Evolutionary conservation across 2,888 invertebrate genomes (phyloP), one percentile per base, ranked within the genome.

Genomic region (Melanostoma mellinum): DNA sequence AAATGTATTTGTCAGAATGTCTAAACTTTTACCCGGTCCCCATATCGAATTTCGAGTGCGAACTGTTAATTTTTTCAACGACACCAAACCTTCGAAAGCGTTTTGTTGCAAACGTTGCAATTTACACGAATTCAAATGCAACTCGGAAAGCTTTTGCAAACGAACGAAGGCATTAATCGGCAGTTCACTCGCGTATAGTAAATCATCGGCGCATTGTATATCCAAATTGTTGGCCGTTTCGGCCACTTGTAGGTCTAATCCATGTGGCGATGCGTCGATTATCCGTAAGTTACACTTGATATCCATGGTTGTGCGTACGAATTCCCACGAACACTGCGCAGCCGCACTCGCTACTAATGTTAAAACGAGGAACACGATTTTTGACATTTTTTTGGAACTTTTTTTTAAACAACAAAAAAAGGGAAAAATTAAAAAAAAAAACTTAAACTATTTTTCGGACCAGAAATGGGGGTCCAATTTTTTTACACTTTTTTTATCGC

Each of bases 41-140:
- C 97, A 97, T 85, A 96, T 95, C 30, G 93, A 93, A 91, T 97
- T 97, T 89, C 94, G 94, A 20, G 97, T 96, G 88, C 95, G 94
- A 67, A 98, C 92, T 76, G 95, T 94, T 53, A 98, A 93, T 87
- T 94, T 94, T 90, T 95, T 96, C 69, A 98, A 92, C 88, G 96
- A 95, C 87, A 93, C 93, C 46, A 98, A 92, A 40, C 97, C 96
- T 88, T 95, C 94, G 90, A 98, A 97, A 30, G 96, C 94, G 87
- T 95, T 94, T 38, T 94, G 93, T 38, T 96, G 95, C 86, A 97
- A 92, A 78, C 94, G 94, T 78, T 96, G 92, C 84, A 97, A 92
- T 91, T 97, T 97, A 92, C 97, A 97, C 87, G 95, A 94, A 88
- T 93, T 94, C 87, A 97, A 93, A 86, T 94, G 93, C 73, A 97